Evolutionary conservation across 2,888 invertebrate genomes (phyloP).

Genomic region (Steinernema hermaphroditum): DNA sequence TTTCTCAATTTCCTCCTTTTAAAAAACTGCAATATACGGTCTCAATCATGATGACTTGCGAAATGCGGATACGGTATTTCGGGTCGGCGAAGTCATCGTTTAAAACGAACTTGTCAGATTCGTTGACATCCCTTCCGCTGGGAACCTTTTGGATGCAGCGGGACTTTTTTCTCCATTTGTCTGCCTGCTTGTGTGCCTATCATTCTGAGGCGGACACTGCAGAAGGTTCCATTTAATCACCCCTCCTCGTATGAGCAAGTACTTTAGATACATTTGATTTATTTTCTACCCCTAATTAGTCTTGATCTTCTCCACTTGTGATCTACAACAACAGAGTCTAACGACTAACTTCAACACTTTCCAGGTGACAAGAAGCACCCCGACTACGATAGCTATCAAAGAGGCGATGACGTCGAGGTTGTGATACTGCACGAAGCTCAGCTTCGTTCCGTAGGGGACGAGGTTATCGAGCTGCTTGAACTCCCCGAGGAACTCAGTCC

Average conservation of each 20-base stretch:
- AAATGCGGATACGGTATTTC: slow-evolving; percentile 95
- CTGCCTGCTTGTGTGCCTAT: no score
- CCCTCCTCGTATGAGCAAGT: no score
- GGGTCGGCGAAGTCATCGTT: slow-evolving; percentile 92
- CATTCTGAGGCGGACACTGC: no score
- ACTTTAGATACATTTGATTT: no score
- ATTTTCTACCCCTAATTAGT: no score
- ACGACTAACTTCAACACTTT: neutral
- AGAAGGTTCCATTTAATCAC: no score
- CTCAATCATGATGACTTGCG: slow-evolving; percentile 99
- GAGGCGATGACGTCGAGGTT: slow-evolving; percentile 50
- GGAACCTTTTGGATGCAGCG: slow-evolving; percentile 87
- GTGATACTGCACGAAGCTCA: slow-evolving; percentile 50
- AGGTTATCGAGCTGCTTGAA: slow-evolving; percentile 42
- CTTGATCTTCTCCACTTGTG: no score
- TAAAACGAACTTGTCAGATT: slow-evolving; percentile 75
- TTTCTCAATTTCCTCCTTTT: slow-evolving; percentile 87
- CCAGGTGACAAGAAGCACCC: neutral
- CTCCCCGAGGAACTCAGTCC: slow-evolving; percentile 54
- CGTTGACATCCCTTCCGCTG: slow-evolving; percentile 61
- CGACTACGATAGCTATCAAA: slow-evolving; percentile 36
- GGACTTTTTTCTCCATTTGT: no score
- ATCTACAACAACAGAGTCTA: no score
- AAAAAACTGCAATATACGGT: slow-evolving; percentile 74
- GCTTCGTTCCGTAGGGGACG: slow-evolving; percentile 45